A percentile compares a stretch with the other conserved stretches of the same genome.
Evolutionary conservation across 1,140 invertebrate species (phyloP).

Genomic region (Lucilia cuprina): DNA sequence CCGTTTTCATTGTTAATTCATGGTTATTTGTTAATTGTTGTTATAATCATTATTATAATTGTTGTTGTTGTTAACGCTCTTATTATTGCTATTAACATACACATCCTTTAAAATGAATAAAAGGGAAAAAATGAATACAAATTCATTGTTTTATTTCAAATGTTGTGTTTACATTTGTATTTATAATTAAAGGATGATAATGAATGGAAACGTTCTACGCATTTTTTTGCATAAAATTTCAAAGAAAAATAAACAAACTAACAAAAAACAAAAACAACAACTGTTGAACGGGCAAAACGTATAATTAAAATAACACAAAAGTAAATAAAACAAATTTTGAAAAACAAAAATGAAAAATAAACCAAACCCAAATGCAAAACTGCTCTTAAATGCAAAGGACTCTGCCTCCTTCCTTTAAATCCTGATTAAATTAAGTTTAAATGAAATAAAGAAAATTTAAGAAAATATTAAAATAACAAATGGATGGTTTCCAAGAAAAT

Average conservation of each 20-base stretch:
- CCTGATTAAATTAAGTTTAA: background rate
- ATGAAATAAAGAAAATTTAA: background rate
- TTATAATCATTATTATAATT: conserved; percentile 2
- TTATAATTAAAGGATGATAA: background rate
- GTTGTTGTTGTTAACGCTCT: background rate
- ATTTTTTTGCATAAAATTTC: background rate
- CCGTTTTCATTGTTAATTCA: background rate
- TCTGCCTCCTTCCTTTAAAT: background rate
- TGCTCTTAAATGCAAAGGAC: too few relatives aligned
- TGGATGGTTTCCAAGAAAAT: background rate
- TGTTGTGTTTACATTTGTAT: background rate
- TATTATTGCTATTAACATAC: background rate
- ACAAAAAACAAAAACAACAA: background rate
- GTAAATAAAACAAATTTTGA: background rate
- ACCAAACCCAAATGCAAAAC: too few relatives aligned
- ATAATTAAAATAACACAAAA: background rate
- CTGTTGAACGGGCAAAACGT: too few relatives aligned
- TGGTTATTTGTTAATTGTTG: conserved; percentile 7
- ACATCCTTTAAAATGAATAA: background rate
- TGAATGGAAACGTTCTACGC: too few relatives aligned
- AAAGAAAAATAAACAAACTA: background rate
- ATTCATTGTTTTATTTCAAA: background rate
- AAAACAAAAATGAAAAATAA: too few relatives aligned
- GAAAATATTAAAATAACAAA: background rate
- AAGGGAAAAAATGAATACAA: background rate